Percentiles rank a stretch among this genome's conserved stretches.
Evolutionary conservation across 2,113 vertebrate genomes (phyloP).

Genomic region (Hucho hucho): DNA sequence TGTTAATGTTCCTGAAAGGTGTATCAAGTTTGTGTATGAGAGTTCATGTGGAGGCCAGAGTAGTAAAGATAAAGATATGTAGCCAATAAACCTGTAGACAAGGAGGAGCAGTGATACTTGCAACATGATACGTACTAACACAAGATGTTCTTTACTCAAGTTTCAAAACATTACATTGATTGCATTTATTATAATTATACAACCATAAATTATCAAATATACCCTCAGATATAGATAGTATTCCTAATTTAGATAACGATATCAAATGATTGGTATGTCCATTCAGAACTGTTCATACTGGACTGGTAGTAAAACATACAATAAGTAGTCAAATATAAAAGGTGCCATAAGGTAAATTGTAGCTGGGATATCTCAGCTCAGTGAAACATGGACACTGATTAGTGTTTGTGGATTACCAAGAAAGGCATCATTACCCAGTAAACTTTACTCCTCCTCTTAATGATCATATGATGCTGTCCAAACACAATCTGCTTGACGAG

Average conservation of each 20-base stretch:
- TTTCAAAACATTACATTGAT: not conserved
- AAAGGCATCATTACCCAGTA: constrained; percentile 2
- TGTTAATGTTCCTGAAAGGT: not conserved
- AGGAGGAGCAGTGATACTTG: not conserved
- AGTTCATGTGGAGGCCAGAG: not conserved
- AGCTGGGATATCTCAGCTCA: not conserved
- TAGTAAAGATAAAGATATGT: not conserved
- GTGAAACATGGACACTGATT: not conserved
- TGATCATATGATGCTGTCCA: not conserved
- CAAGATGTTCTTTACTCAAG: not conserved
- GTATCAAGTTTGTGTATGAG: not conserved
- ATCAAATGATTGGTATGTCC: not conserved
- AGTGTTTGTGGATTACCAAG: not conserved
- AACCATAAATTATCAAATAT: no score
- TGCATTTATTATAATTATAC: no score
- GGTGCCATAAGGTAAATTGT: not conserved
- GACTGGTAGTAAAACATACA: not conserved
- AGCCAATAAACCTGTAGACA: not conserved
- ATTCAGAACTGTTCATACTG: not conserved
- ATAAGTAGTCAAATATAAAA: not conserved
- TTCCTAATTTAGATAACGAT: no score
- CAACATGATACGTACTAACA: not conserved
- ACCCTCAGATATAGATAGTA: no score
- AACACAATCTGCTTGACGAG: not conserved
- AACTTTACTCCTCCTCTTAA: not conserved